Percentiles rank a stretch among this genome's conserved stretches.
phyloP scores from a whole-genome alignment of 1,140 invertebrate genomes.

The Lethrus apterus region DNA sequence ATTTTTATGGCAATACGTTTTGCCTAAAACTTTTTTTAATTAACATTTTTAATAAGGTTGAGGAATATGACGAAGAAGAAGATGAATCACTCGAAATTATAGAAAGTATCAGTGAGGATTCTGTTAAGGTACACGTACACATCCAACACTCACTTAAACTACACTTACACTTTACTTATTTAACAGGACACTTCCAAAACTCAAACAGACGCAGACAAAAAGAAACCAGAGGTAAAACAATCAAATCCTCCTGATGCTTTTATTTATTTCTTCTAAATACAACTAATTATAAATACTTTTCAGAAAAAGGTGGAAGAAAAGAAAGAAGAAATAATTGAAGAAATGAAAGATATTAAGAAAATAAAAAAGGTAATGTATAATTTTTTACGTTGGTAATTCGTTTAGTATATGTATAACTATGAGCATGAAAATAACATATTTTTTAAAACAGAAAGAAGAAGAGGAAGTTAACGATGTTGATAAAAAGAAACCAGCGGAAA shows the following conservation, averaged over 20 bases:
- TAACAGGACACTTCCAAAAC: constrained; percentile 10
- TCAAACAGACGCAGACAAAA: constrained; percentile 17
- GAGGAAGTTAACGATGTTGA: constrained; percentile 45
- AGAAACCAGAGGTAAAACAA: constrained; percentile 19
- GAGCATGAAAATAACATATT: neutral
- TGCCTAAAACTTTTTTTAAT: no score
- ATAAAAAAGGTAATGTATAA: neutral
- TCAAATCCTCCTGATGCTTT: constrained; percentile 8
- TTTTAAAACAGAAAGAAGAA: constrained; percentile 41
- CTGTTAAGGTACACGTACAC: constrained; percentile 17
- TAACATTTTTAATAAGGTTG: neutral
- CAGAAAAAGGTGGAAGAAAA: constrained; percentile 40
- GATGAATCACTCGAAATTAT: constrained; percentile 8
- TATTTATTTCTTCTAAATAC: neutral
- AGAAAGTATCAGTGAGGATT: constrained; percentile 3
- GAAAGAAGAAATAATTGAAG: constrained; percentile 44
- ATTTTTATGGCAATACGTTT: neutral
- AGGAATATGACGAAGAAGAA: constrained; percentile 2
- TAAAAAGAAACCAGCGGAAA: constrained; percentile 35
- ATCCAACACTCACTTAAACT: constrained; percentile 1
- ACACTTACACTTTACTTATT: no score
- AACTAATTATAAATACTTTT: no score
- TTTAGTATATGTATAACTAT: neutral
- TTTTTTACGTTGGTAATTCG: neutral
- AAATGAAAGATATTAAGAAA: constrained; percentile 26